A percentile compares a stretch with the other conserved stretches of the same genome.
These are phyloP conservation scores for Myoxocephalus aenaeus DNA, from an alignment of 2,797 vertebrate species.

Conservation along the genomic window DNA sequence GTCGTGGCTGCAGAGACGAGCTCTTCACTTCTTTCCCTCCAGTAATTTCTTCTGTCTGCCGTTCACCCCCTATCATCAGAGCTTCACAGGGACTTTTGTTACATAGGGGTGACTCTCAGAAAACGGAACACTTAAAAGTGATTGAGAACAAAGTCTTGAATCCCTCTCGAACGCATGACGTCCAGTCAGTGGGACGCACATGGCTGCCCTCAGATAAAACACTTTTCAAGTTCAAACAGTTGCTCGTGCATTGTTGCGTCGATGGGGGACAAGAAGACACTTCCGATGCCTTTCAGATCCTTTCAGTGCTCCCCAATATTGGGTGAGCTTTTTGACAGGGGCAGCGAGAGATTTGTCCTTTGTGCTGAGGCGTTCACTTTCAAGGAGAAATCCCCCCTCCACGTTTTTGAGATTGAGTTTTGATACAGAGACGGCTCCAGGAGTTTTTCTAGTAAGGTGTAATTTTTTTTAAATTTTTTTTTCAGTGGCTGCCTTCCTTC, in stretches of 20 bases:
- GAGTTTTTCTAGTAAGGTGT: background rate
- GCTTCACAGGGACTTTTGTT: constrained; percentile 65
- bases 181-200: constrained; percentile 74
- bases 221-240: constrained; percentile 76
- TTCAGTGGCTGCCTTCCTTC: background rate
- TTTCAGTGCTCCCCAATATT: constrained; percentile 62
- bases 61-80: constrained; percentile 55
- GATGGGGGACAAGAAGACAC: constrained; percentile 73
- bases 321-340: constrained; percentile 52
- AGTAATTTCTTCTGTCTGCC: constrained; percentile 48
- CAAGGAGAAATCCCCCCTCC: constrained; percentile 33
- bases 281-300: constrained; percentile 77
- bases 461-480: background rate
- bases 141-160: constrained; percentile 65
- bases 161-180: constrained; percentile 66
- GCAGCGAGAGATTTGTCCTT: constrained; percentile 56
- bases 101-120: constrained; percentile 71
- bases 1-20: constrained; percentile 32
- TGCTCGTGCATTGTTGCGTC: constrained; percentile 71
- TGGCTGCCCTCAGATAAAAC: constrained; percentile 75
- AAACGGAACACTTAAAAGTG: constrained; percentile 68
- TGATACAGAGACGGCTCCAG: constrained; percentile 3
- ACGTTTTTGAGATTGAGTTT: constrained; percentile 22
- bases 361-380: constrained; percentile 51
- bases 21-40: constrained; percentile 2